phyloP scores from a whole-genome alignment of 2,113 vertebrate species.

The Gambusia holbrooki region DNA sequence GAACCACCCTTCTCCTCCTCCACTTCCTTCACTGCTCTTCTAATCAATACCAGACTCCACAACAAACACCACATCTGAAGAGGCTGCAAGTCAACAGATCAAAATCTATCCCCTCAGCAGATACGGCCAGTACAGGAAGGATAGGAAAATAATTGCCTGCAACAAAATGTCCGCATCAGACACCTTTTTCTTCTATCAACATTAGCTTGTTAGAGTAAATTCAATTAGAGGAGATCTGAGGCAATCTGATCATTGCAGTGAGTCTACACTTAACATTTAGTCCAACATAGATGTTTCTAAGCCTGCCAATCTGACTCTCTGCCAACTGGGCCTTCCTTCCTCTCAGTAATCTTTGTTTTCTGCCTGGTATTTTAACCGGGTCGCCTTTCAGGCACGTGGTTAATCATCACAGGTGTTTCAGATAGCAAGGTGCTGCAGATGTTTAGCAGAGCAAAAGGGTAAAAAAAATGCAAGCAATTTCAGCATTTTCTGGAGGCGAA shows the following conservation, averaged over 20 bases:
- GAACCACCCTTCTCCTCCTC: constrained; percentile 45
- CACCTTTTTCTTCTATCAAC: constrained; percentile 4
- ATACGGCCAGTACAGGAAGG: constrained; percentile 56
- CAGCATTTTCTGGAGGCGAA: constrained; percentile 5
- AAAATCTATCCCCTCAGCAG: constrained; percentile 59
- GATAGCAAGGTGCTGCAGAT: neutral
- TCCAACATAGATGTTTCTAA: neutral
- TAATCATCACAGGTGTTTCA: constrained; percentile 32
- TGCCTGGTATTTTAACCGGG: neutral
- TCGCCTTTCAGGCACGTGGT: constrained; percentile 3
- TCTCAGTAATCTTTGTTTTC: constrained; percentile 7
- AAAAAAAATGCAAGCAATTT: constrained; percentile 10
- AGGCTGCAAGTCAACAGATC: constrained; percentile 58
- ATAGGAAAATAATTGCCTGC: constrained; percentile 60
- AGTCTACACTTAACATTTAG: constrained; percentile 5
- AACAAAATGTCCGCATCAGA: constrained; percentile 47
- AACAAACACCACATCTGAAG: constrained; percentile 37
- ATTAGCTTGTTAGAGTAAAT: constrained; percentile 65
- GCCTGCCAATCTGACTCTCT: neutral
- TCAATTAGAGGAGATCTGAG: constrained; percentile 40
- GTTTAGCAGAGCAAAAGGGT: constrained; percentile 1
- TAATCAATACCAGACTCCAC: constrained; percentile 65
- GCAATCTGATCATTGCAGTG: constrained; percentile 34
- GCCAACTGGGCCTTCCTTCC: neutral
- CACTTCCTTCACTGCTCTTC: constrained; percentile 30